phyloP scores from a whole-genome alignment of 1,140 invertebrate species.

The Drosophila lowei region DNA sequence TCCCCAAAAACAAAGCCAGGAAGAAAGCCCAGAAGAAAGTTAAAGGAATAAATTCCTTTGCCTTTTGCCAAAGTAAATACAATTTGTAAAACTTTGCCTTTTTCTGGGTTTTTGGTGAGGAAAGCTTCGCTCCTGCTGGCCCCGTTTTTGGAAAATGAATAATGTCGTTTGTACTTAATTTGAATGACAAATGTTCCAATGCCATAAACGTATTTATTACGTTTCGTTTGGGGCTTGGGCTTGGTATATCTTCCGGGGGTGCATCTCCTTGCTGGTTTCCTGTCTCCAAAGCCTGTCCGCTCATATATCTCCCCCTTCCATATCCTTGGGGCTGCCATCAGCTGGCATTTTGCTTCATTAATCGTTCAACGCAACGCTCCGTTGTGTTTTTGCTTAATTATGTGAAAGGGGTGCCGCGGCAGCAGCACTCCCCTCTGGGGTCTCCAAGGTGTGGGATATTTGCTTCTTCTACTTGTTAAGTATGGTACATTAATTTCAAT shows the following conservation, averaged over 20 bases:
- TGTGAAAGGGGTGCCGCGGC: constrained; percentile 23
- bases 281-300: neutral
- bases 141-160: constrained; percentile 48
- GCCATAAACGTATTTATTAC: constrained; percentile 64
- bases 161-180: constrained; percentile 72
- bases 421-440: no score
- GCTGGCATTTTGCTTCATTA: constrained; percentile 44
- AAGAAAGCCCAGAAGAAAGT: neutral
- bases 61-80: neutral
- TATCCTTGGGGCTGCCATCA: constrained; percentile 21
- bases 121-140: neutral
- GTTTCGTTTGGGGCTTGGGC: constrained; percentile 10
- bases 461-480: no score
- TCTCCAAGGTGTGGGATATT: no score
- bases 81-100: constrained; percentile 24
- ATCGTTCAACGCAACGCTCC: constrained; percentile 13
- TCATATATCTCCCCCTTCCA: neutral
- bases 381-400: constrained; percentile 51
- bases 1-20: neutral
- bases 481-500: no score
- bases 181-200: constrained; percentile 66
- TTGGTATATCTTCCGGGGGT: neutral
- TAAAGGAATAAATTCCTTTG: neutral
- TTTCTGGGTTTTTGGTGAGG: neutral
- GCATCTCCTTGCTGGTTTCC: neutral